Evolutionary conservation across 2,888 invertebrate species (phyloP), one percentile per base, ranked within the genome.

Genomic region (Eumerus sabulonum): DNA sequence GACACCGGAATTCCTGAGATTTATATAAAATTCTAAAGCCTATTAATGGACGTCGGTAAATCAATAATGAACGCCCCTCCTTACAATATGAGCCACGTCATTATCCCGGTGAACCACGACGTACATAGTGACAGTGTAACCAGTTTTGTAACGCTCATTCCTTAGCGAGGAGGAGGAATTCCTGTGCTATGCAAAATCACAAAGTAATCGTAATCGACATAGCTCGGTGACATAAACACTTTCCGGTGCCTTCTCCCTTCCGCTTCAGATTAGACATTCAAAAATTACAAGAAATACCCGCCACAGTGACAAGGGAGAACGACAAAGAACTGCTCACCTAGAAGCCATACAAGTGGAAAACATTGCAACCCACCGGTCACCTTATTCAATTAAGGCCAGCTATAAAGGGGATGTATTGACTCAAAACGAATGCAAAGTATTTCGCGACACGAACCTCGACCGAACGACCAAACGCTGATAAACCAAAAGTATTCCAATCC

Each of bases 371-470:
- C 60, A 74, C 59, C 13, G 45, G 38, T 13, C 12, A 59, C 63
- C 73, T 79, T 79, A 79, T 79, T 79, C 74, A 73, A 79, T 79
- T 79, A 79, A 48, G 50, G 60, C 38, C 64, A 73, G 68, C 63
- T 79, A 79, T 79, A 79, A 79, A 79, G 74, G 64, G 13, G 54
- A 68, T 54, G 51, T 44, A 4, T 48, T 17, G 9, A 11, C 38
- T 12, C 16, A 36, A 54, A 35, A 47, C 36, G 35, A 64, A 64
- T 44, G 68, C 79, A 79, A 79, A 70, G 74, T 74, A 79, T 74
- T 79, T 64, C 68, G 74, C 79, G 64, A 79, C 79, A 74, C 79
- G 74, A 79, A 79, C 64, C 67, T 59, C 79, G 74, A 79, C 59
- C 77, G 47, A 79, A 79, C 74, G 74, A 79, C 40, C 42, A 36